A percentile compares a stretch with the other conserved stretches of the same genome.
These are phyloP conservation scores for Stenoptilia bipunctidactyla DNA, from an alignment of 2,888 invertebrate species.

Conservation along the genomic window DNA sequence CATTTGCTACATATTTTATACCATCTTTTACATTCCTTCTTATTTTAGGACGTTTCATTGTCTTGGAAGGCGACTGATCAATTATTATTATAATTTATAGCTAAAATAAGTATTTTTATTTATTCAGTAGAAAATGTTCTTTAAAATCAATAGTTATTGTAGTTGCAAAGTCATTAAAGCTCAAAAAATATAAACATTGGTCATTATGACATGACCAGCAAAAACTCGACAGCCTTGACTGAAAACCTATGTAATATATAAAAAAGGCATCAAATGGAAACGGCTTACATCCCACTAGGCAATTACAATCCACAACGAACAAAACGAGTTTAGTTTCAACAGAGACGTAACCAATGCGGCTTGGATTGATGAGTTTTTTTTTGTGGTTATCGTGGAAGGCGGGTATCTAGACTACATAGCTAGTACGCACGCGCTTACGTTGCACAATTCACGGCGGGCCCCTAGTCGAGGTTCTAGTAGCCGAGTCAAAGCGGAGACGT, in stretches of 20 bases:
- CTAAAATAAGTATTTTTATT: too few species aligned
- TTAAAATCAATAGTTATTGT: too few species aligned
- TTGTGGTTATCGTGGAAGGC: neutral
- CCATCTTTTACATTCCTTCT: too few species aligned
- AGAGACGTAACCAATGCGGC: constrained; percentile 23
- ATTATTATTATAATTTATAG: too few species aligned
- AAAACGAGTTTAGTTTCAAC: constrained; percentile 20
- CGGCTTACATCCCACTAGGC: constrained; percentile 21
- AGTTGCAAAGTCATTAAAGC: too few species aligned
- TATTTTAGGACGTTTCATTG: too few species aligned
- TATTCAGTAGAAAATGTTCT: too few species aligned
- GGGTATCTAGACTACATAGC: constrained; percentile 20
- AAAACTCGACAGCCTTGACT: constrained; percentile 22
- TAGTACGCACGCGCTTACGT: constrained; percentile 58
- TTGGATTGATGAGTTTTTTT: constrained; percentile 27
- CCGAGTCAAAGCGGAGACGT: constrained; percentile 33
- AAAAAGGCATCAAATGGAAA: constrained; percentile 15
- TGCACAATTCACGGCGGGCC: constrained; percentile 53
- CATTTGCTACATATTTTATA: too few species aligned
- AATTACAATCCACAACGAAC: constrained; percentile 20
- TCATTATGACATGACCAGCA: constrained; percentile 18
- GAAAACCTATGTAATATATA: constrained; percentile 11
- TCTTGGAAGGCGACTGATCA: too few species aligned
- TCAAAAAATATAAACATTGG: constrained; percentile 17
- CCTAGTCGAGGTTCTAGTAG: constrained; percentile 21